Base-by-base conservation (phyloP, 2,888 invertebrate species). In the Epinotia nisella region DNA sequence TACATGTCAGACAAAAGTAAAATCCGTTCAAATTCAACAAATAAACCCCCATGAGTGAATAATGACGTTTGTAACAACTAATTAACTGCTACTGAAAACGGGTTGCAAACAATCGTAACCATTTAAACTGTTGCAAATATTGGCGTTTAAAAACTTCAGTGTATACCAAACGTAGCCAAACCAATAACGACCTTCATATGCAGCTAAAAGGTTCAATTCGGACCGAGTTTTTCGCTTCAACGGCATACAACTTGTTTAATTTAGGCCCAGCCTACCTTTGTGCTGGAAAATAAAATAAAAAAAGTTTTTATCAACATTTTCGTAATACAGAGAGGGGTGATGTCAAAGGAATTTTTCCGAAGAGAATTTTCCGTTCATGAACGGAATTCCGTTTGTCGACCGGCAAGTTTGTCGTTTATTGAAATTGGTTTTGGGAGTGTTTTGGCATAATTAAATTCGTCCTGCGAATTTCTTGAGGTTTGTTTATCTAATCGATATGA, bases 221-320 rank as follows among this genome's bases (percentile, higher is more conserved):
- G 69, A 75, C 4, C 39, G 39, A 77, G 77, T 75, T 77, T 41
- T 7, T 2, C 15, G 60, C 15, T 51, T 59, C 35, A 76, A 71
- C 72, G 74, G 56, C 70, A 74, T 77, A 72, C 78, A 82, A 83
- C 83, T 84, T 86, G 85, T 88, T 87, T 88, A 87, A 87, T 87
- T 87, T 85, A 77, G 82, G 77, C 83, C 79, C 81, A 78, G 81
- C 81, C 82, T 83, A 86, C 88, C 88, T 88, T 87, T 89, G 85
- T 85, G 84, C 78, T 78, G 72, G 80, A 78, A 85, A 82, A 84
- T 84, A 83, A 85, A 86, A 85, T 84, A 84, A 84, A 85, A n/a
- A 85, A 83, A 81, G 80, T 79, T 82, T 80, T 80, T 80, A 74
- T 79, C 80, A 81, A 82, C 80, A 81, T 82, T 82, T 80, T 76